phyloP scores from a whole-genome alignment of 2,797 vertebrate genomes.

The Melanotaenia parkinsoni region DNA sequence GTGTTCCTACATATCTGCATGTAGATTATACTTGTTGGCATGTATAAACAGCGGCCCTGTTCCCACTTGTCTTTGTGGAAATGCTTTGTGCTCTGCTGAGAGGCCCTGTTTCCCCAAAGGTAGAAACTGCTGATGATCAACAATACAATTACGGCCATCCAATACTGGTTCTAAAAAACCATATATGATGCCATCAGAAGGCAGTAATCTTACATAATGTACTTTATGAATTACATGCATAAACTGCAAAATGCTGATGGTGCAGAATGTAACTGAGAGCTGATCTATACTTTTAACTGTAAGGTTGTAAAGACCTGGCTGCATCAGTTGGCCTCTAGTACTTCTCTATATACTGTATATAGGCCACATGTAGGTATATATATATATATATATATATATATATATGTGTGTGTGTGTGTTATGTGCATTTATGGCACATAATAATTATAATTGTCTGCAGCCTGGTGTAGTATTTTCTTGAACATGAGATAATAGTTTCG shows the following conservation, averaged over 20 bases:
- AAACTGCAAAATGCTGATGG: slow-evolving; percentile 7
- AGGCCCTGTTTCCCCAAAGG: not conserved
- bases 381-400: no score
- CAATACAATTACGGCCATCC: slow-evolving; percentile 11
- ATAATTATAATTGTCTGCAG: no score
- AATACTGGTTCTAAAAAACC: not conserved
- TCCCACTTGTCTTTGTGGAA: slow-evolving; percentile 8
- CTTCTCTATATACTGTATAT: no score
- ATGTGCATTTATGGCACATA: no score
- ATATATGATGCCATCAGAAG: slow-evolving; percentile 11
- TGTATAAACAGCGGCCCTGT: not conserved
- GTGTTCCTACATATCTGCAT: not conserved
- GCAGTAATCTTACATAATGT: slow-evolving; percentile 5
- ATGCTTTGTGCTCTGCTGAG: slow-evolving; percentile 11
- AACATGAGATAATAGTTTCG: not conserved
- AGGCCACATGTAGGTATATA: no score
- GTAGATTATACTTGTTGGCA: not conserved
- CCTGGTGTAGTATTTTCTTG: not conserved
- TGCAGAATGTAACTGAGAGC: slow-evolving; percentile 3
- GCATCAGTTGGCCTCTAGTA: not conserved
- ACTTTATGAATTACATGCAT: slow-evolving; percentile 5
- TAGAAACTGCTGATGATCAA: slow-evolving; percentile 26
- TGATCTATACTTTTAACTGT: not conserved
- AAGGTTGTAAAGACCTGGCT: not conserved
- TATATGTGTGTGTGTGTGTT: no score